Base-by-base conservation (phyloP, 2,888 invertebrate genomes). In the Ennomos fuscantarius region DNA sequence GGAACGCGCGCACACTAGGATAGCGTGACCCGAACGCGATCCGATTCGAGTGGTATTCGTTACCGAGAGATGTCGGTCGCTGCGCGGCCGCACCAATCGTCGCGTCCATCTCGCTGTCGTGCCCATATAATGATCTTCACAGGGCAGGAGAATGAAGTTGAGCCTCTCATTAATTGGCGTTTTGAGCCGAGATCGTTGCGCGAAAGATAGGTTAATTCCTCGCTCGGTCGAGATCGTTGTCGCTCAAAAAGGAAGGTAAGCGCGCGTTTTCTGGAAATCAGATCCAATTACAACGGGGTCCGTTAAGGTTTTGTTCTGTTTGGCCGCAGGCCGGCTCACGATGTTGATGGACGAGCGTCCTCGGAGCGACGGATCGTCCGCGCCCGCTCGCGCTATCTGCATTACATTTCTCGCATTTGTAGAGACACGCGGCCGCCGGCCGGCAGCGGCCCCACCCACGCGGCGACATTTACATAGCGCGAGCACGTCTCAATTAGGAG, bases 101-200 rank as follows among this genome's bases (percentile, higher is more conserved):
- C 87, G 86, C 89, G 87, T 89, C 87, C 91, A 91, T 91, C 92
- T 86, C 86, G 81, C 89, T 91, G 92, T 92, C 91, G 90, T 91
- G 92, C 91, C 84, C 91, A 89, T 91, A 91, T 91, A 92, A 92
- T 92, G 91, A 92, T 92, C 92, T 91, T 90, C 91, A 90, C 90
- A 90, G 89, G 86, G 81, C 88, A 87, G 82, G 85, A 90, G 91
- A 92, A 92, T 92, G 92, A 92, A 92, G 91, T 92, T 92, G 92
- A 92, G 91, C 86, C 88, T 86, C 91, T 90, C 91, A 91, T 92
- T 91, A 92, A 91, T 91, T 91, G 91, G 92, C 90, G 87, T 91
- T 92, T 92, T 92, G 91, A 91, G 89, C 76, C 84, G 90, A 92
- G 92, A 92, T 92, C 91, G 90, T 80, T 86, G 86, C 80, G 85